A percentile compares a stretch with the other conserved stretches of the same genome.
Conservation (phyloP, 1,140 invertebrate species). For the Brachionus sp. region DNA sequence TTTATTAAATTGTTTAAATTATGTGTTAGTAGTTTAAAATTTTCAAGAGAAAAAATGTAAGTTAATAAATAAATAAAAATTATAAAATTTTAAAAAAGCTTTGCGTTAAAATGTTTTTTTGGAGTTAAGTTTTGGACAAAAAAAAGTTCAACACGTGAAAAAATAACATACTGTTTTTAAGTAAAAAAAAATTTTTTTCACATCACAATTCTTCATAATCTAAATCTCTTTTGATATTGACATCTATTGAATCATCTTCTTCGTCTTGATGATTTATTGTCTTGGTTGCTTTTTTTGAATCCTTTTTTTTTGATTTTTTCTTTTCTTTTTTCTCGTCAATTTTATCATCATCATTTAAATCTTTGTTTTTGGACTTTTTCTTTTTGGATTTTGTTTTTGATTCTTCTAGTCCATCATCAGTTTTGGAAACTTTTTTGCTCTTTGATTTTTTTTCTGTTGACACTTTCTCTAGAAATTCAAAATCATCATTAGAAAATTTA, state of each 20-base stretch:
- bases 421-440: not conserved
- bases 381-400: not conserved
- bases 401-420: not conserved
- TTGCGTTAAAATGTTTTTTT: not conserved
- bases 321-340: slow-evolving; percentile 22
- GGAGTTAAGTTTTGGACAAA: not conserved
- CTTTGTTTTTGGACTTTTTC: slow-evolving; percentile 25
- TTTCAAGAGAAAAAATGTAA: not conserved
- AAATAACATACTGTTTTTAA: not conserved
- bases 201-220: slow-evolving; percentile 31
- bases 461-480: slow-evolving; percentile 28
- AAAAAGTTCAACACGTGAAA: not conserved
- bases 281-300: not conserved
- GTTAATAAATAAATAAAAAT: not conserved
- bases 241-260: not conserved
- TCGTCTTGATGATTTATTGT: not conserved
- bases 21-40: too few relatives aligned
- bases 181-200: not conserved
- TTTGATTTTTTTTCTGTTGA: not conserved
- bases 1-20: too few relatives aligned
- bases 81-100: not conserved
- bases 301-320: slow-evolving; percentile 32
- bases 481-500: slow-evolving; percentile 27
- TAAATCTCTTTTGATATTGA: not conserved
- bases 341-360: not conserved